Evolutionary conservation across 2,888 invertebrate genomes (phyloP).

Genomic region (Ectemnius continuus): DNA sequence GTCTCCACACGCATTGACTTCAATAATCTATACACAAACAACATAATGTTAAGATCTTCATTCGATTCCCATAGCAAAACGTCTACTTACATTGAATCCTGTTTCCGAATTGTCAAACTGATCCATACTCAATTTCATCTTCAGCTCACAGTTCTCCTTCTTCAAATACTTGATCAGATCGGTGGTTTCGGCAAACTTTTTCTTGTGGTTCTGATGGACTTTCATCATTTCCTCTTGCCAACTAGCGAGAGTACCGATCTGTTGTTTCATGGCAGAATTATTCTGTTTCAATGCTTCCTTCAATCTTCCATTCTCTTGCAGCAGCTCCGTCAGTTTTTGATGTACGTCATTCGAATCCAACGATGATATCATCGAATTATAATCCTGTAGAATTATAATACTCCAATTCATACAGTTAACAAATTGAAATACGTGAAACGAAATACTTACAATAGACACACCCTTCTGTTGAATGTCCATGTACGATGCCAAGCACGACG

Average conservation of each 20-base stretch:
- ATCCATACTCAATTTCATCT: conserved; percentile 40
- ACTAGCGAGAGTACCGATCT: conserved; percentile 81
- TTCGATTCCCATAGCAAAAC: not conserved
- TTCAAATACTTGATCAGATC: conserved; percentile 78
- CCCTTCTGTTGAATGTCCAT: conserved; percentile 67
- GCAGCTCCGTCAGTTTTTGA: conserved; percentile 79
- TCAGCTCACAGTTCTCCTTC: conserved; percentile 71
- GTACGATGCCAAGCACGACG: conserved; percentile 64
- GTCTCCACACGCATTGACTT: conserved; percentile 54
- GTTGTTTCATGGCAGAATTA: conserved; percentile 84
- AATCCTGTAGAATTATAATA: conserved; percentile 61
- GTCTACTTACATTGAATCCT: conserved; percentile 32
- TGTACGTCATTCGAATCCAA: conserved; percentile 78
- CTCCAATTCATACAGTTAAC: not conserved
- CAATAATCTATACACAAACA: conserved; percentile 9
- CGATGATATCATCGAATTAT: conserved; percentile 63
- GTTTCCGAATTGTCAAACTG: conserved; percentile 10
- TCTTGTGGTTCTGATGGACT: conserved; percentile 82
- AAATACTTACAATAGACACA: conserved; percentile 59
- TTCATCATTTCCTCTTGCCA: conserved; percentile 84
- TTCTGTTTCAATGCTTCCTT: conserved; percentile 84
- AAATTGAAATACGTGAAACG: conserved; percentile 11
- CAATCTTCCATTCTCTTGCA: conserved; percentile 81
- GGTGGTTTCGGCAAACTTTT: conserved; percentile 84
- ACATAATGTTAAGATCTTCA: conserved; percentile 9